Conservation (phyloP, 2,888 invertebrate genomes). For the Zeuzera pyrina region DNA sequence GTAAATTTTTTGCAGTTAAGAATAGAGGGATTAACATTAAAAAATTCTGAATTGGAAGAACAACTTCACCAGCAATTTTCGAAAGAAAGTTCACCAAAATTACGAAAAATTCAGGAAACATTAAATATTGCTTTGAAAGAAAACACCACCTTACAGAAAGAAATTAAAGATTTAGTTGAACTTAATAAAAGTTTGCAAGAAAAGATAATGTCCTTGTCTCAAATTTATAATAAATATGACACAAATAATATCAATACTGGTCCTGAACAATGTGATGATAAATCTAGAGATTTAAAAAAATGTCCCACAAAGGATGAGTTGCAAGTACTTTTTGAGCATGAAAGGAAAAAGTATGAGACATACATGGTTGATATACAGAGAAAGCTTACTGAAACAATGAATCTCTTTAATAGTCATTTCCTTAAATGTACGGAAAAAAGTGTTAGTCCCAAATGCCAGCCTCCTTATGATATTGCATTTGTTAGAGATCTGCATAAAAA, state of each 20-base stretch:
- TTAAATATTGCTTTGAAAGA: slow-evolving; percentile 30
- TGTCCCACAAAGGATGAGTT: slow-evolving; percentile 52
- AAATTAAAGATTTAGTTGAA: slow-evolving; percentile 61
- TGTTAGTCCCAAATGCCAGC: slow-evolving; percentile 18
- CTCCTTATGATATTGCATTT: slow-evolving; percentile 32
- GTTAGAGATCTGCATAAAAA: slow-evolving; percentile 53
- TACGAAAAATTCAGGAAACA: slow-evolving; percentile 29
- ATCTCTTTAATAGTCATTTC: slow-evolving; percentile 45
- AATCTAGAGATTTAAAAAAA: slow-evolving; percentile 24
- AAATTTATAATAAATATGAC: no score
- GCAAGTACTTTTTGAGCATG: slow-evolving; percentile 45
- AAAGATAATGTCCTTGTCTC: slow-evolving; percentile 39
- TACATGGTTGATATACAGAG: slow-evolving; percentile 45
- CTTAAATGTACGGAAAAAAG: slow-evolving; percentile 30
- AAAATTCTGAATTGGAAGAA: slow-evolving; percentile 69
- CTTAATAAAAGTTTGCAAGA: slow-evolving; percentile 65
- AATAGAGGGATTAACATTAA: slow-evolving; percentile 56
- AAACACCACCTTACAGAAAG: slow-evolving; percentile 54
- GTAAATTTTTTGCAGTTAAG: slow-evolving; percentile 71
- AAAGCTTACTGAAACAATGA: slow-evolving; percentile 49
- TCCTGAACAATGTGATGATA: slow-evolving; percentile 18
- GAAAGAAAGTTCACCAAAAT: slow-evolving; percentile 25
- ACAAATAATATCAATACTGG: slow-evolving; percentile 30
- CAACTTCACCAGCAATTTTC: slow-evolving; percentile 57
- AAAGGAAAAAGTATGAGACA: slow-evolving; percentile 58